Evolutionary conservation across 2,797 vertebrate species (phyloP), one percentile per base, ranked within the genome.

Genomic region (Telmatherina bonti): DNA sequence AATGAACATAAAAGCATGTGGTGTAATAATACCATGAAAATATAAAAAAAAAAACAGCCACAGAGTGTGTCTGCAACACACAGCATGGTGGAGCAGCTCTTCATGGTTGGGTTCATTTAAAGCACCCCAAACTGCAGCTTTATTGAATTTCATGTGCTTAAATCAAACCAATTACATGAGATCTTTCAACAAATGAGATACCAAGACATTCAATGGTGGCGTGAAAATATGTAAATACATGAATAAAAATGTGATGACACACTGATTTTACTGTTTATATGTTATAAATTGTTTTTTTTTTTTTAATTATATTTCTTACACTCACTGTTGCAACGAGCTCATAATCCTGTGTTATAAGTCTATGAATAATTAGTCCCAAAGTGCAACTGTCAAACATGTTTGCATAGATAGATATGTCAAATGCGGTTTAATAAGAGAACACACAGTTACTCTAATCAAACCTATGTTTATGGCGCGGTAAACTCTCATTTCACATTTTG

Each of bases 351-450:
- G 18, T 41, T 12, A 35, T 45, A 64, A 69, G 63, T 57, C 65
- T 62, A 27, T 67, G 52, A 67, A 54, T 72, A 79, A 83, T 74
- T 61, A 81, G 45, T 10, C 9, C 2, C 18, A 53, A 71, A 80
- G 52, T 70, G 68, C 36, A 85, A 79, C 54, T 81, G 74, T 84
- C 81, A 60, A 72, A 70, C 65, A 68, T 54, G 68, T 81, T n/a
- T 72, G 62, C 52, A 41, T 2, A 33, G 74, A 82, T 56, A 72
- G 68, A 57, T 49, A 55, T 70, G 82, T 68, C n/a, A 51, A 41
- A 41, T 10, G 24, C 20, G 2, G 20, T 71, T 62, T 60, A 74
- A 70, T 68, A 72, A 65, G 62, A 60, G 30, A 79, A 75, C 1
- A 29, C 10, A 35, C 3, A 7, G 27, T 62, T 18, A 65, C 69